Evolutionary conservation across 2,888 invertebrate species (phyloP), one percentile per base, ranked within the genome.

Genomic region (Pilophorus perplexus): DNA sequence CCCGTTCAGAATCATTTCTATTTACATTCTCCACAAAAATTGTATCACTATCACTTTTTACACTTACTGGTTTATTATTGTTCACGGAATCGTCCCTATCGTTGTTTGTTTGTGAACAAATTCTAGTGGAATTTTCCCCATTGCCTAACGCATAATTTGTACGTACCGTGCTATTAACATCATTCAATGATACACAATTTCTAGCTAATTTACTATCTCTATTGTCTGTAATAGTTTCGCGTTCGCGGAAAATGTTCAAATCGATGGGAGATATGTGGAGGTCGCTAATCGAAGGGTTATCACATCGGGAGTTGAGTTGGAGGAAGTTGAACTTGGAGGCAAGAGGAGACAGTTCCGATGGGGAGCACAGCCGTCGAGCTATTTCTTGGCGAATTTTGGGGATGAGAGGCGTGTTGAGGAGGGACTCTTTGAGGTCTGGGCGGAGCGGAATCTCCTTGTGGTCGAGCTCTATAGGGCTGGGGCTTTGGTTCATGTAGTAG

Each of bases 311-410:
- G 23, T 27, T 59, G 2, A 62, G 28, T 27, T 62, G 46, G 16
- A 72, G 71, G 62, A 67, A 71, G 67, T 84, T 81, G 72, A 85
- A 76, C 73, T 82, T 82, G 67, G 79, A 79, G 68, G 85, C 83
- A 72, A 85, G 77, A 69, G 85, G 85, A 22, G 85, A 84, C 23
- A 84, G 79, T 66, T 70, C 70, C 60, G 70, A 69, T 6, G 65
- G 57, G 14, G 66, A 64, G 14, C 57, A 55, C 8, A 70, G 60
- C n/a, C 69, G 42, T 42, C 54, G 64, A 16, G 46, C 54, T 59
- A 66, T 66, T 38, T 66, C 68, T 22, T 59, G 50, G 25, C 68
- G 42, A 6, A 67, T 48, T 27, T 50, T 50, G 4, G 62, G 27
- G 28, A 37, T 68, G 37, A 68, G 37, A 1, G 70, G 69, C 1